Evolutionary conservation across 1,140 invertebrate species (phyloP), one percentile per base, ranked within the genome.

Genomic region (Ostrea edulis): DNA sequence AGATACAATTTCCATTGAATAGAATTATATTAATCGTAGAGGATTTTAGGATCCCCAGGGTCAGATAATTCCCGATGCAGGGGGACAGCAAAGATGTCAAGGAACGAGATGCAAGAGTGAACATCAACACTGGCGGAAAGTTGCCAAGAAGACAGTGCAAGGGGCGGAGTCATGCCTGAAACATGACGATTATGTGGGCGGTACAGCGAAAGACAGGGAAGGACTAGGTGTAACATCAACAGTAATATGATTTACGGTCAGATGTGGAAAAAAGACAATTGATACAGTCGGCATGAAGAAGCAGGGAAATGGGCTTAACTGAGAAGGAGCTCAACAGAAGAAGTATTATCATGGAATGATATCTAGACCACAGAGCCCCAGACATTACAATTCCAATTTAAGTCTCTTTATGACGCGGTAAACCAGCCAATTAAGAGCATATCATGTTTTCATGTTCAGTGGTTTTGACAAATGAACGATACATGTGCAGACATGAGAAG

Each of bases 11-110:
- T 65, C 29, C 83, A 55, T 12, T 77, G 12, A 44, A 62, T 44
- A n/a, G n/a, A n/a, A n/a, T n/a, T n/a, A n/a, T n/a, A 44, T 85
- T 82, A 51, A 17, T 87, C 22, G 84, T 65, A 22, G 85, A 89
- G 29, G 88, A 89, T 17, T 89, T 22, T 25, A 89, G 84, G 52
- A 83, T 87, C 12, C 83, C 88, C 17, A 86, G 86, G 81, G 77
- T 81, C 9, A 12, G 88, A 22, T 17, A 85, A 53, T 71, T 84
- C 22, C 83, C 85, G 7, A 82, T 81, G 25, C 22, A 87, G 20
- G 58, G 58, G 25, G 68, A 85, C 62, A 87, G 82, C 62, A 54
- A 22, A 71, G 85, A 85, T 85, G 68, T n/a, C 51, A 89, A 89
- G 82, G 88, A 81, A 5, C n/a, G 86, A 55, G 83, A 82, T 4